Percentiles rank a stretch among this genome's conserved stretches.
Evolutionary conservation across 2,113 vertebrate species (phyloP).

Genomic region (Peromyscus maniculatus): DNA sequence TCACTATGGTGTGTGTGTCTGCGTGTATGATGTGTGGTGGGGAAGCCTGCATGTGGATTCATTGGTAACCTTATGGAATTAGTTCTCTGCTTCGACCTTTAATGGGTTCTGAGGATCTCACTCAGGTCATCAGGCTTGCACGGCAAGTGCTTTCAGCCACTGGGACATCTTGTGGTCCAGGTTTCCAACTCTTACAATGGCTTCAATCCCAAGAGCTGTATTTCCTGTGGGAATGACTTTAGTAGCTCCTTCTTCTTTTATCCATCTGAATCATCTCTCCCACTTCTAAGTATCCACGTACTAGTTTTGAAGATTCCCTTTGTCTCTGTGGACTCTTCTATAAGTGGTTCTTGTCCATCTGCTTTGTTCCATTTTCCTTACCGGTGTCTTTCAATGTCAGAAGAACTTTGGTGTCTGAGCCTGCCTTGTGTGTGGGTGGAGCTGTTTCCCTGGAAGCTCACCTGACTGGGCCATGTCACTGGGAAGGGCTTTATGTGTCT

Average conservation of each 20-base stretch:
- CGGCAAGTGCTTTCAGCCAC: not conserved
- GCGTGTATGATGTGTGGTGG: not conserved
- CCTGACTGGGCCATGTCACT: not conserved
- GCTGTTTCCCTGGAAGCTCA: not conserved
- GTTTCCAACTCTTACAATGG: not conserved
- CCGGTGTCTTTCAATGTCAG: not conserved
- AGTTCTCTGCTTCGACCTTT: not conserved
- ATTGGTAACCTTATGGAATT: not conserved
- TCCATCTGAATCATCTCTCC: not conserved
- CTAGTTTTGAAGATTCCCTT: not conserved
- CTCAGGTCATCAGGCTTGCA: too few relatives aligned
- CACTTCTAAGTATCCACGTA: not conserved
- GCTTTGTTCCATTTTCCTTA: constrained; percentile 7
- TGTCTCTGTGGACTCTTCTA: not conserved
- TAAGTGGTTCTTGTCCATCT: not conserved
- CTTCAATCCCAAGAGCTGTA: constrained; percentile 30
- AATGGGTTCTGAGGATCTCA: not conserved
- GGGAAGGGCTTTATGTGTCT: not conserved
- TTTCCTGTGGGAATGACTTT: constrained; percentile 28
- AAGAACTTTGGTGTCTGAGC: not conserved
- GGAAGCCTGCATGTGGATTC: not conserved
- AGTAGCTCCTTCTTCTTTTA: not conserved
- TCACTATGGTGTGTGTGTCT: too few relatives aligned
- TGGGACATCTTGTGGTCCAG: not conserved
- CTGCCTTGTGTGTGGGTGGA: not conserved